Base-by-base conservation (phyloP, 2,888 invertebrate genomes). In the Petrophora chlorosata region DNA sequence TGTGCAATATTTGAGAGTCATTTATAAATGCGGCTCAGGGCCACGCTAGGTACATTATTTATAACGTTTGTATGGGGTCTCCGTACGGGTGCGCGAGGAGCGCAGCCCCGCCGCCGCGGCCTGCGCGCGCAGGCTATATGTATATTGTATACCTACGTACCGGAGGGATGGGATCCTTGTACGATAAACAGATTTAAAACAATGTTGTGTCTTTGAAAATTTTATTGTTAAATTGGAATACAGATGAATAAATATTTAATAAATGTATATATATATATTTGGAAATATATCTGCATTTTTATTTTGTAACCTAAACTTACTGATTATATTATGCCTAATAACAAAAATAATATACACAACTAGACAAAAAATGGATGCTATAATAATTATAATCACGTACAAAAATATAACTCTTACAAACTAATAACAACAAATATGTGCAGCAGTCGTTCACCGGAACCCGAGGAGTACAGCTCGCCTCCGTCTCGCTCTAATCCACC, bases 161-260 rank as follows among this genome's bases (percentile, higher is more conserved):
- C 64, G 61, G 58, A 47, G 62, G 84, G 84, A 80, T 82, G 64
- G 77, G 79, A 83, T 85, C 85, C 86, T 76, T 64, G 82, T 77
- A 78, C 81, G 81, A 72, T 79, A 77, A 79, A 81, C 77, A 81
- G 76, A 82, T 77, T 82, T 85, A 85, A 85, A 78, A 85, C 80
- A 79, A 89, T 90, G 90, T 91, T 91, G 89, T 89, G 85, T 89
- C 88, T 90, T 90, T 89, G 83, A 90, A 76, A 90, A 85, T 85
- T 91, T 88, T 91, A 91, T 91, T 90, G 90, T 91, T 91, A 83
- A 87, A 86, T 88, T 90, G 89, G 86, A 88, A 88, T 88, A 89
- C 87, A 87, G 82, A 88, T 84, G 81, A 90, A 85, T 84, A 79
- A 87, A 82, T 88, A 90, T 90, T 90, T 85, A 91, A 90, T 89